phyloP scores from a whole-genome alignment of 1,140 invertebrate species.

The Caenorhabditis brenneri region DNA sequence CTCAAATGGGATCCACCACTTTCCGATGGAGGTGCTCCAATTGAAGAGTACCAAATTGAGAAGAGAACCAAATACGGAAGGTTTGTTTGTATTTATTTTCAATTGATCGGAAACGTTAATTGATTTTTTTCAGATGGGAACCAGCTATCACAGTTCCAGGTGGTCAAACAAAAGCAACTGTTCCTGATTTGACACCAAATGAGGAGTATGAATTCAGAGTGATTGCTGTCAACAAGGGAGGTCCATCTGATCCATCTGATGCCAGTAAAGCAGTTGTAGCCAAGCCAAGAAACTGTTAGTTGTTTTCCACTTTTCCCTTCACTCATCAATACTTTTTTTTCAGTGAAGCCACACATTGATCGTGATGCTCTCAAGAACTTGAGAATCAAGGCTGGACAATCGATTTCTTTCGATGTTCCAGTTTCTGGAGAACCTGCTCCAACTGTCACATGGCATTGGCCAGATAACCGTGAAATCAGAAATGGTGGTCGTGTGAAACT shows the following conservation, averaged over 20 bases:
- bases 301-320: conserved; percentile 66
- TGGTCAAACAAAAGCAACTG: conserved; percentile 79
- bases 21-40: conserved; percentile 87
- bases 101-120: no score
- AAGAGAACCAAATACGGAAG: conserved; percentile 87
- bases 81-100: neutral
- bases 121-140: conserved; percentile 79
- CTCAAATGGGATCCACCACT: conserved; percentile 88
- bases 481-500: conserved; percentile 73
- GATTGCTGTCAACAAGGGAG: conserved; percentile 86
- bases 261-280: conserved; percentile 82
- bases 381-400: conserved; percentile 85
- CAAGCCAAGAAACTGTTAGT: conserved; percentile 83
- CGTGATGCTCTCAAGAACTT: conserved; percentile 84
- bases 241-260: conserved; percentile 81
- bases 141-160: conserved; percentile 85
- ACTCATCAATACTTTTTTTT: no score
- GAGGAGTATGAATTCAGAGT: conserved; percentile 87
- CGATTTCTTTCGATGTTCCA: conserved; percentile 89
- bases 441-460: conserved; percentile 84
- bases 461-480: conserved; percentile 84
- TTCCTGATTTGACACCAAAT: conserved; percentile 87
- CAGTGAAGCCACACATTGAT: conserved; percentile 84
- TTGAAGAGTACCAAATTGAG: conserved; percentile 92
- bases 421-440: conserved; percentile 87